These are phyloP conservation scores for Sprattus sprattus DNA, from an alignment of 2,113 vertebrate species.

Conservation along the genomic window DNA sequence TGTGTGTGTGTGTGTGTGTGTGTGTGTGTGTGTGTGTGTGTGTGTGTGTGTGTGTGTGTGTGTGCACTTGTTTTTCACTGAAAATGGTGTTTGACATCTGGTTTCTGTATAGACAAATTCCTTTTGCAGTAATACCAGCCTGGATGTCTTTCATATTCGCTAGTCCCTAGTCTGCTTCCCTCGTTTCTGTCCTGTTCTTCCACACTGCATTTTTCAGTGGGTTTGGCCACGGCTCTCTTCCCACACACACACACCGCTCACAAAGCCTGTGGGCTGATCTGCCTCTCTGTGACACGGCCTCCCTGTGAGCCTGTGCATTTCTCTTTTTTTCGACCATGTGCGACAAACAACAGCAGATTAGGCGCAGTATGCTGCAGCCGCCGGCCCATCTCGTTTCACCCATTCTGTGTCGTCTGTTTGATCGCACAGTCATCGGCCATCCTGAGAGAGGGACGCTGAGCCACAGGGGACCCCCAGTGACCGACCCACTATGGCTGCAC, in stretches of 20 bases:
- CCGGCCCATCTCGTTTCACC: background rate
- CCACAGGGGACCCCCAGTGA: background rate
- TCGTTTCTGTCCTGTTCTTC: background rate
- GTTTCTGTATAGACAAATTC: background rate
- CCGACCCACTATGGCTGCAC: background rate
- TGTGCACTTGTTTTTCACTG: background rate
- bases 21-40: conserved; percentile 12
- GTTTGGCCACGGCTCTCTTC: background rate
- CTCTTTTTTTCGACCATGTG: background rate
- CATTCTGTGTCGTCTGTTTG: background rate
- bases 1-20: background rate
- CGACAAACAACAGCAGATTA: background rate
- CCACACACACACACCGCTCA: background rate
- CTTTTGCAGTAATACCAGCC: background rate
- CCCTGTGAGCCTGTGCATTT: background rate
- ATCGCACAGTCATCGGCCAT: background rate
- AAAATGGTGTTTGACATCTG: background rate
- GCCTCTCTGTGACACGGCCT: no score
- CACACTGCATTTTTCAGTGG: no score
- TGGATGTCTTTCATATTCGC: background rate
- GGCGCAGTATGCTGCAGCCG: background rate
- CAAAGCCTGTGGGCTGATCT: background rate
- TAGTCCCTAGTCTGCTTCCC: background rate
- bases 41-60: background rate
- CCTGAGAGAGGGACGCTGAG: background rate